phyloP scores from a whole-genome alignment of 2,888 invertebrate species.

The Cosmia trapezina region DNA sequence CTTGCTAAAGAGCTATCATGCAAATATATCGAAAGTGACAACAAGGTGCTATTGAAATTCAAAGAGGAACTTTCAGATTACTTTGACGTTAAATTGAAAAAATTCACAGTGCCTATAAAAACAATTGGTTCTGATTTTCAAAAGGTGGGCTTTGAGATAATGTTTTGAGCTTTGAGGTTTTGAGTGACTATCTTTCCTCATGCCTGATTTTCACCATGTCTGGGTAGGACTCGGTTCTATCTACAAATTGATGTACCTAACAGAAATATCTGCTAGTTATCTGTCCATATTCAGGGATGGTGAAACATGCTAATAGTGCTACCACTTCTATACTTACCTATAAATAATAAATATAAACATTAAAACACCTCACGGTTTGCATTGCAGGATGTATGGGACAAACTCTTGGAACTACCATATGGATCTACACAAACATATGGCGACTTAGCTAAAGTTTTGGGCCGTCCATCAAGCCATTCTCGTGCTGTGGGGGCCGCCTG shows the following conservation, averaged over 20 bases:
- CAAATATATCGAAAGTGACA: constrained; percentile 73
- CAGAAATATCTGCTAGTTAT: background rate
- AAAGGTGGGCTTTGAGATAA: constrained; percentile 75
- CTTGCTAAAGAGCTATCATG: constrained; percentile 73
- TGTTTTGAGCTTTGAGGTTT: too few relatives aligned
- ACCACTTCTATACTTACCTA: background rate
- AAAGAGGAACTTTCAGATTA: constrained; percentile 76
- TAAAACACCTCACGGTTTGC: constrained; percentile 34
- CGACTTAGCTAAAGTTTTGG: constrained; percentile 79
- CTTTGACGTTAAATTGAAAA: constrained; percentile 78
- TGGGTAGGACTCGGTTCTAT: background rate
- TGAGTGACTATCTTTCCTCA: background rate
- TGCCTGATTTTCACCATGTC: background rate
- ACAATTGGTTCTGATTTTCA: constrained; percentile 84
- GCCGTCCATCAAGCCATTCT: constrained; percentile 79
- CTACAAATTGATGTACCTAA: background rate
- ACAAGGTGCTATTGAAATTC: constrained; percentile 72
- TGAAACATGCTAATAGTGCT: background rate
- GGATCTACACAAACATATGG: constrained; percentile 83
- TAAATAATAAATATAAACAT: background rate
- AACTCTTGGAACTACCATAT: constrained; percentile 80
- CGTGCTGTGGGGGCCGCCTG: constrained; percentile 85
- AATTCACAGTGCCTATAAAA: constrained; percentile 81
- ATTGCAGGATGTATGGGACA: constrained; percentile 82
- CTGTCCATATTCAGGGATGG: background rate